Evolutionary conservation across 2,888 invertebrate genomes (phyloP), one percentile per base, ranked within the genome.

Genomic region (Catocala fraxini): DNA sequence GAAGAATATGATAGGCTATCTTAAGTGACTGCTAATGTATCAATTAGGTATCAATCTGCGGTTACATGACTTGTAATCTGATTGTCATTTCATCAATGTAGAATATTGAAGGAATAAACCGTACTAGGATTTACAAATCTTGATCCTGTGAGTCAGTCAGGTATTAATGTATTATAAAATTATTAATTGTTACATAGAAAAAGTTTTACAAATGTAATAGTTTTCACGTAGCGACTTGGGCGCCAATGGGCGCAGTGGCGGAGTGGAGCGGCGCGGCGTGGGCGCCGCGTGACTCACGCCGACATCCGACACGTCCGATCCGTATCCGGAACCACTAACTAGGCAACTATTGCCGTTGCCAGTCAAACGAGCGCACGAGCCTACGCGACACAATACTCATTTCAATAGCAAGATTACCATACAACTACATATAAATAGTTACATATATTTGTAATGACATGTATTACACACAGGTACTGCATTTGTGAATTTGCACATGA

Each of bases 241-340:
- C 77, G 71, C 70, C 76, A 72, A 73, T 80, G 78, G 80, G 80
- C 72, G 78, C 77, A 68, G 65, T 68, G 63, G 61, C 63, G 64
- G 63, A 58, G 71, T 74, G 77, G 76, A 73, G 77, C 45, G 12
- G 71, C 75, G 71, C 75, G 78, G 71, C 74, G 75, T 77, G 74
- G 82, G 92, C 90, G 90, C 92, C 88, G 86, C 88, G 87, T 93
- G 94, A 94, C 87, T 94, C 94, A 94, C 91, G 89, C 89, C 91
- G 94, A 94, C 93, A 94, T 94, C 94, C 94, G 94, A 94, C 94
- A 95, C 93, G 93, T 93, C 91, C 93, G 90, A 91, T 91, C 85
- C 90, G 91, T 93, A 93, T 93, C 93, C 94, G 93, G 94, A 94
- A 93, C 91, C 88, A 92, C 92, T 93, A 92, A 92, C 91, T 90